These are phyloP conservation scores for Tichodroma muraria DNA, from an alignment of 2,113 vertebrate species.

Conservation along the genomic window DNA sequence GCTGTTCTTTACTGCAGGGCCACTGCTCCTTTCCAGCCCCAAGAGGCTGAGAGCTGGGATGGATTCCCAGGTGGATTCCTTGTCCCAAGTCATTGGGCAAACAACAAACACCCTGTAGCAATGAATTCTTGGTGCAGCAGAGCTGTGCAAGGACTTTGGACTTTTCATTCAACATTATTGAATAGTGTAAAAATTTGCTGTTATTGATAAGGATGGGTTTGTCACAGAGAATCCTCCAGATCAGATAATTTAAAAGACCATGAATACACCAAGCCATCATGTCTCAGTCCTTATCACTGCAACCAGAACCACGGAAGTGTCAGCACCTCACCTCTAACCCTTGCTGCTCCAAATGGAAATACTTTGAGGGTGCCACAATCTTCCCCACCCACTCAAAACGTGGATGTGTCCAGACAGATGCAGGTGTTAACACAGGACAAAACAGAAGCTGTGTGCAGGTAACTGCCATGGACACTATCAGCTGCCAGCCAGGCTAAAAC, in stretches of 20 bases:
- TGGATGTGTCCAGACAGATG: neutral
- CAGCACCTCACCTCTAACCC: neutral
- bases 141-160: neutral
- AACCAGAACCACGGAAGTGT: neutral
- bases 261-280: rapidly evolving
- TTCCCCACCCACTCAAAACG: neutral
- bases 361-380: neutral
- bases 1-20: neutral
- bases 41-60: neutral
- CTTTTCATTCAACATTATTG: neutral
- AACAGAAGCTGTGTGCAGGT: neutral
- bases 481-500: neutral
- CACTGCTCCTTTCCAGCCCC: neutral
- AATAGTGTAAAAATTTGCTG: neutral
- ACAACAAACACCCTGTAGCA: neutral
- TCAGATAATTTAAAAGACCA: neutral
- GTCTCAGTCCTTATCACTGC: neutral
- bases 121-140: neutral
- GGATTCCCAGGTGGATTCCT: neutral
- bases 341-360: neutral
- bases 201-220: neutral
- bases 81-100: neutral
- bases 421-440: neutral
- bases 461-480: neutral
- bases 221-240: neutral